Percentiles rank a stretch among this genome's conserved stretches.
phyloP scores from a whole-genome alignment of 2,113 vertebrate species.

The Aviceda subcristata region DNA sequence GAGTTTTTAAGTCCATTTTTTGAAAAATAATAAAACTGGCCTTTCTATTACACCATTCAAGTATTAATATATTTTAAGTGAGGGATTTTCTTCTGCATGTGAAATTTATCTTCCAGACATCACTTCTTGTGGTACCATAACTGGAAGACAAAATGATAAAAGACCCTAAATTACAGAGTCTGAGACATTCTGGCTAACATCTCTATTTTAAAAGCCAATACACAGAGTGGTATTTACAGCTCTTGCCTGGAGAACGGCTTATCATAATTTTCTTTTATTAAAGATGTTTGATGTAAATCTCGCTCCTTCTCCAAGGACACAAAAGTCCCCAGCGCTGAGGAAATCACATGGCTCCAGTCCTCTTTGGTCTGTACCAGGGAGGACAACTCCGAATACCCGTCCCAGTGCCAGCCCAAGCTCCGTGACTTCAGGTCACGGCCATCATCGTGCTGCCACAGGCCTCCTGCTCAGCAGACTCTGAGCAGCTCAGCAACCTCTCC shows the following conservation, averaged over 20 bases:
- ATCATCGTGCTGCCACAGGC: background rate
- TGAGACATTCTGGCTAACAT: slow-evolving; percentile 13
- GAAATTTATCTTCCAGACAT: slow-evolving; percentile 41
- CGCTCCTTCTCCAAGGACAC: background rate
- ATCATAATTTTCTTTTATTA: slow-evolving; percentile 23
- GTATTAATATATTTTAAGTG: background rate
- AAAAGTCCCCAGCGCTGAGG: background rate
- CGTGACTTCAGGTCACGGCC: background rate
- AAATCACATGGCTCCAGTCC: background rate
- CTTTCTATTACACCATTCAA: background rate
- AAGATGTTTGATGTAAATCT: slow-evolving; percentile 24
- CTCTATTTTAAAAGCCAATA: slow-evolving; percentile 40
- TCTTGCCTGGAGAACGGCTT: slow-evolving; percentile 34
- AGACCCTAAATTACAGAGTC: background rate
- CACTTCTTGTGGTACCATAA: background rate
- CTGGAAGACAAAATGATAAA: slow-evolving; percentile 47
- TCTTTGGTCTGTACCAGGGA: background rate
- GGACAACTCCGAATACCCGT: background rate
- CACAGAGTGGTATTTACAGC: slow-evolving; percentile 32
- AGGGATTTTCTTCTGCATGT: background rate
- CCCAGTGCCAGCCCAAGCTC: background rate
- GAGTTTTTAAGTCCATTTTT: slow-evolving; percentile 21
- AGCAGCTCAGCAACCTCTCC: background rate
- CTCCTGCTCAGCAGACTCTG: background rate
- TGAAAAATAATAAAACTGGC: background rate